phyloP scores from a whole-genome alignment of 2,797 vertebrate genomes.

The Myotis daubentonii region DNA sequence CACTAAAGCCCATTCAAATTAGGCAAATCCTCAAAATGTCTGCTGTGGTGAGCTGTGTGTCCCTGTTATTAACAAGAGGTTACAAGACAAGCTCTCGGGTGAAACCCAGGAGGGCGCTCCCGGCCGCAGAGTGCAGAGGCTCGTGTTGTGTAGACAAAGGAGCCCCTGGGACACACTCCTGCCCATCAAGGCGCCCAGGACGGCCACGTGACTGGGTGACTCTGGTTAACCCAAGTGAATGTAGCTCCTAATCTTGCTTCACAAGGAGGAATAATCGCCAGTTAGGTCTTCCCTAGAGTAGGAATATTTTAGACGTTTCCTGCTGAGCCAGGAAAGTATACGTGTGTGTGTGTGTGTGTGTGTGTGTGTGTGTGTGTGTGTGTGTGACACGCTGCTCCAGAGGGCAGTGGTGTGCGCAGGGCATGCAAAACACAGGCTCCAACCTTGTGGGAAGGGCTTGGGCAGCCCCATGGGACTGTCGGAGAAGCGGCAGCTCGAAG shows the following conservation, averaged over 20 bases:
- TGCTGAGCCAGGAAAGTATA: neutral
- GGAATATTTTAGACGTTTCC: neutral
- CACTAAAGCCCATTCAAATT: neutral
- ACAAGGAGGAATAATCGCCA: neutral
- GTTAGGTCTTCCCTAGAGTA: neutral
- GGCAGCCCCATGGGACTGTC: too few relatives aligned
- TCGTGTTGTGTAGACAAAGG: neutral
- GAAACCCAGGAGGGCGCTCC: neutral
- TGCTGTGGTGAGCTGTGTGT: neutral
- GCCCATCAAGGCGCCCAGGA: neutral
- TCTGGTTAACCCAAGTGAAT: neutral
- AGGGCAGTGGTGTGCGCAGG: neutral
- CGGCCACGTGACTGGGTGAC: neutral
- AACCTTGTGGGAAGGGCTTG: neutral
- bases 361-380: too few relatives aligned
- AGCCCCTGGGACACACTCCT: neutral
- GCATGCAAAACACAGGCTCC: neutral
- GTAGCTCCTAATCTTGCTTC: neutral
- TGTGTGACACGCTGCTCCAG: neutral
- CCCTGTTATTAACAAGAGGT: neutral
- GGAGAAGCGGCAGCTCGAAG: neutral
- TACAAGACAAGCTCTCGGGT: neutral
- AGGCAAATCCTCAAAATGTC: neutral
- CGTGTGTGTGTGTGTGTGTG: too few relatives aligned
- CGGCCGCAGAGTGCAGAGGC: neutral